Evolutionary conservation across 2,797 vertebrate genomes (phyloP).

Genomic region (Pelobates cultripes): DNA sequence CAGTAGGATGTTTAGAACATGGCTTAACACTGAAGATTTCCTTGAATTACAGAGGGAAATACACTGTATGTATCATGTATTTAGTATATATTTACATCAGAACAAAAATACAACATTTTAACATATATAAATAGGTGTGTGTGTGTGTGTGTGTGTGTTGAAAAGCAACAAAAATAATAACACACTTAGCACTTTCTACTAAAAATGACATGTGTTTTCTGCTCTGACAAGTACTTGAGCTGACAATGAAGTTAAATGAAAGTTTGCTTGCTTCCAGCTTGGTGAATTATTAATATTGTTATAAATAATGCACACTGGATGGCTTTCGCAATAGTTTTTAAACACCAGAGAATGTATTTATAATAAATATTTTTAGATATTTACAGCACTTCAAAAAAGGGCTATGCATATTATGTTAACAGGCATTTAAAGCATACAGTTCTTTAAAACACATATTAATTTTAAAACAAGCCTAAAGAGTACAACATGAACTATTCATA

Average conservation of each 20-base stretch:
- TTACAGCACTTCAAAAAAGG: conserved; percentile 48
- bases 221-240: conserved; percentile 43
- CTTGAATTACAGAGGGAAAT: too few relatives aligned
- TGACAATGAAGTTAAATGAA: conserved; percentile 52
- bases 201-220: too few relatives aligned
- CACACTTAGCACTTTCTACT: conserved; percentile 28
- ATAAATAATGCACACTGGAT: conserved; percentile 31
- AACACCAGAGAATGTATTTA: conserved; percentile 26
- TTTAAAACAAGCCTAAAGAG: conserved; percentile 9
- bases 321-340: conserved; percentile 38
- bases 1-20: too few relatives aligned
- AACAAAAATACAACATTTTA: too few relatives aligned
- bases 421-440: neutral
- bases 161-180: too few relatives aligned
- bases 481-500: conserved; percentile 24
- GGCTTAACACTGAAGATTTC: too few relatives aligned
- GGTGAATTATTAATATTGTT: conserved; percentile 16
- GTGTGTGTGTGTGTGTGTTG: too few relatives aligned
- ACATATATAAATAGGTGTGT: too few relatives aligned
- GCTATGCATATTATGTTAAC: neutral
- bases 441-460: conserved; percentile 11
- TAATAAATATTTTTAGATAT: conserved; percentile 40
- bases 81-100: too few relatives aligned
- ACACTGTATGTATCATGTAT: too few relatives aligned
- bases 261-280: conserved; percentile 41